phyloP scores from a whole-genome alignment of 30 jellyfish, hydroid and myxozoan species.

The Pelagia noctiluca region DNA sequence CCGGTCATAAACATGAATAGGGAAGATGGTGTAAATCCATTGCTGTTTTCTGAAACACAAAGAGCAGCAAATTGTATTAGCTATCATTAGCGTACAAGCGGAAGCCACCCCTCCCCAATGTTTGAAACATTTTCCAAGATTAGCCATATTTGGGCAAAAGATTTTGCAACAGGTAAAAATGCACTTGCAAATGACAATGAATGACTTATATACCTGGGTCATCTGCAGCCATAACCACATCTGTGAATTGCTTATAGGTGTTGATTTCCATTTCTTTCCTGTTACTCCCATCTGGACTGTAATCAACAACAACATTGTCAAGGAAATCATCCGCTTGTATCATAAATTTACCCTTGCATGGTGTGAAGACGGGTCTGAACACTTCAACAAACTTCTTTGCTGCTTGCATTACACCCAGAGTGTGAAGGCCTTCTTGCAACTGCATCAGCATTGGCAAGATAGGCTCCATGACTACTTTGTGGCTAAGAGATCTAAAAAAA shows the following conservation, averaged over 20 bases:
- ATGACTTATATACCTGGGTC: neutral
- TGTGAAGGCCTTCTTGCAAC: neutral
- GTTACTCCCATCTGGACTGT: conserved; percentile 5
- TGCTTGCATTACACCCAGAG: neutral
- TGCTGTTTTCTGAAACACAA: conserved; percentile 3
- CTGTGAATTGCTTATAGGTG: neutral
- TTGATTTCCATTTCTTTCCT: neutral
- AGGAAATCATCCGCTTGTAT: neutral
- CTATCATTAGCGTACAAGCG: neutral
- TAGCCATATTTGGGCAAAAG: neutral
- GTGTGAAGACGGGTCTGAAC: neutral
- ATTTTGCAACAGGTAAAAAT: neutral
- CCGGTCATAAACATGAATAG: conserved; percentile 16
- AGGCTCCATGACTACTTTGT: conserved; percentile 4
- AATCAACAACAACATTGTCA: neutral
- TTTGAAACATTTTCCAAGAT: neutral
- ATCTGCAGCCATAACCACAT: conserved; percentile 3
- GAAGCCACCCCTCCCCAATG: neutral
- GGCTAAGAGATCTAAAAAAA: neutral
- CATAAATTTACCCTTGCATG: neutral
- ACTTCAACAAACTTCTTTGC: neutral
- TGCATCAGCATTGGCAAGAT: neutral
- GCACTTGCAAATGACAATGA: neutral
- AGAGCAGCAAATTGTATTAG: neutral
- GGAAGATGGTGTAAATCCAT: conserved; percentile 24